These are phyloP conservation scores for Yasuhikotakia modesta DNA, from an alignment of 2,797 vertebrate genomes.

Conservation along the genomic window DNA sequence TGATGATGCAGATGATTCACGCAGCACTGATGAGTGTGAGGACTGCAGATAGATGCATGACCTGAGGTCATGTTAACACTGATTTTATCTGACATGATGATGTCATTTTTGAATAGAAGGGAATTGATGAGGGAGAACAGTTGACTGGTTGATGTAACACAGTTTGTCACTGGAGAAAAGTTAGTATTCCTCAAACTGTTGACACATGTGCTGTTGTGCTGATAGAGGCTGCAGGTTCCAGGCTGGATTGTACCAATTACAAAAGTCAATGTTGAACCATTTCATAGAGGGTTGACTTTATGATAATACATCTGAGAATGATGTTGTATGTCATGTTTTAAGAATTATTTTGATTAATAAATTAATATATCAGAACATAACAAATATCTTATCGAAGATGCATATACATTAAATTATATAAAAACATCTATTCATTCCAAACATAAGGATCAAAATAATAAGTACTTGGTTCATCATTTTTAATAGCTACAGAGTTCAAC, in stretches of 20 bases:
- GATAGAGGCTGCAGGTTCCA: not conserved
- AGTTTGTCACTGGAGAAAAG: not conserved
- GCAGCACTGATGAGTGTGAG: not conserved
- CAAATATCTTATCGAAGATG: too few species aligned
- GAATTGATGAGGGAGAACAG: not conserved
- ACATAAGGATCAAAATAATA: too few species aligned
- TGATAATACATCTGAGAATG: too few species aligned
- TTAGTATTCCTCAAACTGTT: not conserved
- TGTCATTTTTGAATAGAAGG: not conserved
- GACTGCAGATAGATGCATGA: not conserved
- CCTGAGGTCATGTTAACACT: not conserved
- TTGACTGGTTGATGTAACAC: constrained; percentile 8
- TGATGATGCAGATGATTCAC: not conserved
- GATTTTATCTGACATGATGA: constrained; percentile 5
- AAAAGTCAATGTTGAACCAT: not conserved
- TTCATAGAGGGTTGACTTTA: not conserved
- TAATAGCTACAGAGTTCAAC: not conserved
- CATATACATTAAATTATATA: too few species aligned
- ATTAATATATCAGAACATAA: too few species aligned
- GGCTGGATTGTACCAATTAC: not conserved
- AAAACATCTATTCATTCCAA: too few species aligned
- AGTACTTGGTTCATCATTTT: not conserved
- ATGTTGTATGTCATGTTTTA: too few species aligned
- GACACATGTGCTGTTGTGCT: not conserved
- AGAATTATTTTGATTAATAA: too few species aligned